Evolutionary conservation across 2,797 vertebrate species (phyloP).

Genomic region (Paguma larvata): DNA sequence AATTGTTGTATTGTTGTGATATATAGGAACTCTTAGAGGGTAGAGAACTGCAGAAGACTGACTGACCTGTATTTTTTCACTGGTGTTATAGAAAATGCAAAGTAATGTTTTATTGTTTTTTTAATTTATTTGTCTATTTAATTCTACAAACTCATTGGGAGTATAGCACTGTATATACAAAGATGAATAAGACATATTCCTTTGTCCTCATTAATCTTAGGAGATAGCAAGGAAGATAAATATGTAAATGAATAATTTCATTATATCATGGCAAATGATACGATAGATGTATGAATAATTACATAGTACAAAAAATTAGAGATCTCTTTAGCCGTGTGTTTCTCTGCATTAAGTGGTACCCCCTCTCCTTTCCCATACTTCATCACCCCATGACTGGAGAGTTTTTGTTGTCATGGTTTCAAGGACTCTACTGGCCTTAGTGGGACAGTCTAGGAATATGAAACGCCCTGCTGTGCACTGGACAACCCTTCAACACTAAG

Average conservation of each 20-base stretch:
- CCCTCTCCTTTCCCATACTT: not conserved
- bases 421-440: not conserved
- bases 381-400: not conserved
- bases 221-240: constrained; percentile 8
- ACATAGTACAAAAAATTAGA: not conserved
- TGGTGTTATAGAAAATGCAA: constrained; percentile 13
- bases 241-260: constrained; percentile 16
- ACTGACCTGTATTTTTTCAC: not conserved
- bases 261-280: not conserved
- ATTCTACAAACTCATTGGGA: constrained; percentile 20
- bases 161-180: not conserved
- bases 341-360: not conserved
- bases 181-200: not conserved
- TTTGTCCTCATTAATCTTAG: not conserved
- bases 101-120: constrained; percentile 27
- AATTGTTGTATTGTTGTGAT: not conserved
- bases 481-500: not conserved
- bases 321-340: not conserved
- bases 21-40: not conserved
- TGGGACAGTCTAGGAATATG: not conserved
- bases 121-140: constrained; percentile 3
- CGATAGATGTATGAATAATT: not conserved
- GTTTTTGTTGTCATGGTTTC: not conserved
- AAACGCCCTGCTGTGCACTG: not conserved
- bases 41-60: constrained; percentile 4